Base-by-base conservation (phyloP, 2,888 invertebrate genomes). In the Xanthia togata region DNA sequence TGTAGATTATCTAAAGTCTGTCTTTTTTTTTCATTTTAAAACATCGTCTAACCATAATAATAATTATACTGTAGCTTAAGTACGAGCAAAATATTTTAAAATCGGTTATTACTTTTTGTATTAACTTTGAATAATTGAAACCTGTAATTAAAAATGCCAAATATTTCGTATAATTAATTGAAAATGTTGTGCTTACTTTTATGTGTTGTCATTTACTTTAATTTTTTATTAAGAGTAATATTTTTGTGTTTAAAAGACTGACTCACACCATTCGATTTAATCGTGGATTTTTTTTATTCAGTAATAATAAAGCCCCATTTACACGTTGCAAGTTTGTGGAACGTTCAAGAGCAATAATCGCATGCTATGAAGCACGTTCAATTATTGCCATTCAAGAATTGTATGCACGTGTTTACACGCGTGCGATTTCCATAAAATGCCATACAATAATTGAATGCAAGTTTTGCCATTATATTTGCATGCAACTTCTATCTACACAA, bases 231-330 rank as follows among this genome's bases (percentile, higher is more conserved):
- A 71, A 70, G 50, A 53, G 65, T 59, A 44, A 68, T 17, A 60
- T 64, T 64, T 81, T 64, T 81, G 53, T 79, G 57, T 69, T 84
- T 63, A 55, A 31, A 85, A 82, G 85, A 82, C 82, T 82, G 81
- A 81, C 44, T 63, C 9, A 31, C 20, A 31, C 35, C 31, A 31
- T 63, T 74, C 57, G 47, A 53, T 80, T 74, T 70, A 55, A 70
- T 57, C 2, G 26, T 57, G 53, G n/a, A 38, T 41, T 50, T 55
- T 41, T 47, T 63, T 79, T 68, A 63, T 57, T 44, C 35, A 55
- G 23, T 67, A 67, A 47, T 38, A 50, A 63, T 57, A 8, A 57
- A 6, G 26, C 26, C 6, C 14, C 6, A 57, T 57, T 26, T 26
- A 53, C 55, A 57, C 26, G 26, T 6, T 57, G 26, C 57, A 57